Evolutionary conservation across 2,888 invertebrate genomes (phyloP), one percentile per base, ranked within the genome.

Genomic region (Archips xylosteana): DNA sequence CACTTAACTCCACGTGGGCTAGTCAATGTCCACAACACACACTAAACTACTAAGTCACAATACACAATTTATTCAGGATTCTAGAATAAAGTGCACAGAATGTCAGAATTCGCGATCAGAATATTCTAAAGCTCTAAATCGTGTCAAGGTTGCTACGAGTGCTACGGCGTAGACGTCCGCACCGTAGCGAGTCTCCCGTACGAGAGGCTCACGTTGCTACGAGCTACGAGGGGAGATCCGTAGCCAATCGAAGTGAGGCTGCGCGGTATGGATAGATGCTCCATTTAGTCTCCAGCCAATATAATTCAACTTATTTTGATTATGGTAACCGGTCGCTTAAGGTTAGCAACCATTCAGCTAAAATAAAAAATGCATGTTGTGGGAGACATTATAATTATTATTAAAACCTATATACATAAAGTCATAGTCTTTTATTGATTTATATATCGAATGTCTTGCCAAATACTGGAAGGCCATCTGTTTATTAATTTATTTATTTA

Each of bases 161-260:
- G 83, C 89, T 89, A 88, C 89, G 87, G 80, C 86, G 91, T 89
- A 89, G 89, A 89, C 94, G 93, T 89, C 92, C 91, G 91, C 88
- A 86, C 84, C 88, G 94, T 89, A 91, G 91, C 91, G 87, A 87
- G 84, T 85, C 87, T 87, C 91, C 91, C 89, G 92, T 87, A 92
- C 92, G 89, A 94, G 90, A 93, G 90, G 85, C 89, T 89, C 92
- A 88, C 92, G 93, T 93, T 92, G 93, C 92, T 91, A 93, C 91
- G 90, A 90, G 92, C 94, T 93, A 92, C 92, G 91, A 89, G 90
- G 91, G 89, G 92, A 88, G 89, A 90, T 89, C 80, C 88, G 92
- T 89, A 85, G 94, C 94, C 94, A 94, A 94, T 94, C 94, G 94
- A 94, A 94, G 89, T 82, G 90, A 91, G 86, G 92, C 91, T 92